phyloP scores from a whole-genome alignment of 2,797 vertebrate genomes.

The Gadopsis bispinosus region DNA sequence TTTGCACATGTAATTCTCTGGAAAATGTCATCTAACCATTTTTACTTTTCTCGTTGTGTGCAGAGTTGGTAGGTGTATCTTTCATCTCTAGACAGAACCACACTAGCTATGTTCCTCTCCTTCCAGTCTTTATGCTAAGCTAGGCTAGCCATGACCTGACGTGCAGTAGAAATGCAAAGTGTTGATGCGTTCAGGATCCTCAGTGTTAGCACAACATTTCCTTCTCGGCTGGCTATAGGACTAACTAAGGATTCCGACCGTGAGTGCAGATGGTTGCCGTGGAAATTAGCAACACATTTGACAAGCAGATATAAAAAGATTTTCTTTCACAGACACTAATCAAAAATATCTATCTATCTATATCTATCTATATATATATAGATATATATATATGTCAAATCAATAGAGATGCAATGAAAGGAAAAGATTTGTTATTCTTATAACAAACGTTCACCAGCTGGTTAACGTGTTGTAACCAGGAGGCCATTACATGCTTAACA shows the following conservation, averaged over 20 bases:
- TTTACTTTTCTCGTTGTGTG: not conserved
- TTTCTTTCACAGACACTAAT: conserved; percentile 46
- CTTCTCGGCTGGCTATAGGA: not conserved
- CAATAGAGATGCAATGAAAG: conserved; percentile 40
- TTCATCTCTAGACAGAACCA: not conserved
- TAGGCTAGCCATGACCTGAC: conserved; percentile 4
- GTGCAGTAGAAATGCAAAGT: conserved; percentile 6
- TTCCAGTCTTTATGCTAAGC: not conserved
- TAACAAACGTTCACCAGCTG: conserved; percentile 35
- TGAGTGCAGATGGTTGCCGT: conserved; percentile 27
- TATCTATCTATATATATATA: not conserved
- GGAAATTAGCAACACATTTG: conserved; percentile 28
- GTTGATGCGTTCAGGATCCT: conserved; percentile 11
- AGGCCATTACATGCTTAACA: conserved; percentile 12
- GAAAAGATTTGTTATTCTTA: conserved; percentile 32
- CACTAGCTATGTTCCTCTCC: not conserved
- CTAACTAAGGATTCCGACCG: not conserved
- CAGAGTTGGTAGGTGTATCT: not conserved
- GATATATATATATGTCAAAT: conserved; percentile 42
- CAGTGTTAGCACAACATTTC: not conserved
- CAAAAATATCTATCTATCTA: conserved; percentile 49
- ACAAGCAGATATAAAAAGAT: conserved; percentile 47
- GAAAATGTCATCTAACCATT: not conserved
- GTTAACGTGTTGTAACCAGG: conserved; percentile 31
- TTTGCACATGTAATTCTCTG: not conserved